Percentiles rank a stretch among this genome's conserved stretches.
Conservation (phyloP, 2,888 invertebrate species). For the Aleiodes testaceus region DNA sequence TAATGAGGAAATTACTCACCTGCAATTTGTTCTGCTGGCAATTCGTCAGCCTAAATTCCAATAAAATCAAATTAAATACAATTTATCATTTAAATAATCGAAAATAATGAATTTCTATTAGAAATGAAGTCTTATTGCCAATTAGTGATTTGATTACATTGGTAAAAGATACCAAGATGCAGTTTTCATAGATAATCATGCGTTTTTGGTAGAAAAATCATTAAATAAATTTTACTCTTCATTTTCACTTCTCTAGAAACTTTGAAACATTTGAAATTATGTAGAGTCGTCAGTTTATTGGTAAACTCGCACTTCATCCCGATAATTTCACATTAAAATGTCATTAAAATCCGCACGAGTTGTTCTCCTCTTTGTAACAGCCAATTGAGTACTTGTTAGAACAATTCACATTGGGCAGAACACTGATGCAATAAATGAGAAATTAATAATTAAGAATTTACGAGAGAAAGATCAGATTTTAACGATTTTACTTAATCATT, state of each 20-base stretch:
- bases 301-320: constrained; percentile 50
- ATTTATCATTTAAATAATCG: not conserved
- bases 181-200: not conserved
- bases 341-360: constrained; percentile 29
- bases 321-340: not conserved
- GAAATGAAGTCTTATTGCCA: constrained; percentile 37
- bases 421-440: constrained; percentile 4
- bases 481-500: no score
- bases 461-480: not conserved
- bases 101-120: not conserved
- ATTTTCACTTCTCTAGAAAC: constrained; percentile 12
- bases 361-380: constrained; percentile 5
- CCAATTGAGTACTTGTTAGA: constrained; percentile 41
- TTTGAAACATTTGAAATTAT: constrained; percentile 31
- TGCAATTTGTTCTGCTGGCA: constrained; percentile 92
- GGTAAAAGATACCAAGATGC: constrained; percentile 36
- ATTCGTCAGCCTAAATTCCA: constrained; percentile 83
- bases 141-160: constrained; percentile 42
- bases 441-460: constrained; percentile 15
- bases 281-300: constrained; percentile 50
- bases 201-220: constrained; percentile 6
- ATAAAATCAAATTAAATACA: not conserved
- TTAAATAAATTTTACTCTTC: not conserved
- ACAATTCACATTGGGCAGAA: constrained; percentile 37
- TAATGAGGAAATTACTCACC: constrained; percentile 77